Conservation (phyloP, 2,113 vertebrate species). For the western clawed frog (Xenopus tropicalis) region UCB_Xtro_10.0 CM004446.2:42334001-42334500, state of each 20-base stretch:
- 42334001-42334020: slow-evolving; percentile 65
- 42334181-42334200: slow-evolving; percentile 22
- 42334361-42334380: no score
- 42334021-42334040: slow-evolving; percentile 44
- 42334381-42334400: no score
- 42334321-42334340: no score
- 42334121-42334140: slow-evolving; percentile 41
- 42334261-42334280: slow-evolving; percentile 24
- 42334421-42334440: no score
- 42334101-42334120: slow-evolving; percentile 37
- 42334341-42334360: no score
- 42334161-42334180: slow-evolving; percentile 9
- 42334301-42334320: not conserved
- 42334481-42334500: no score
- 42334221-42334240: slow-evolving; percentile 14
- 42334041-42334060: slow-evolving; percentile 43
- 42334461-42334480: no score
- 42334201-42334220: slow-evolving; percentile 30
- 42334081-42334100: slow-evolving; percentile 34
- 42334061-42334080: slow-evolving; percentile 36
- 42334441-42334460: no score
- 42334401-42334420: no score
- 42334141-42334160: slow-evolving; percentile 38
- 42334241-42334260: slow-evolving; percentile 14
- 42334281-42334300: slow-evolving; percentile 19